Evolutionary conservation across 2,797 vertebrate species (phyloP), one percentile per base, ranked within the genome.

Genomic region (Lepus oiostolus): DNA sequence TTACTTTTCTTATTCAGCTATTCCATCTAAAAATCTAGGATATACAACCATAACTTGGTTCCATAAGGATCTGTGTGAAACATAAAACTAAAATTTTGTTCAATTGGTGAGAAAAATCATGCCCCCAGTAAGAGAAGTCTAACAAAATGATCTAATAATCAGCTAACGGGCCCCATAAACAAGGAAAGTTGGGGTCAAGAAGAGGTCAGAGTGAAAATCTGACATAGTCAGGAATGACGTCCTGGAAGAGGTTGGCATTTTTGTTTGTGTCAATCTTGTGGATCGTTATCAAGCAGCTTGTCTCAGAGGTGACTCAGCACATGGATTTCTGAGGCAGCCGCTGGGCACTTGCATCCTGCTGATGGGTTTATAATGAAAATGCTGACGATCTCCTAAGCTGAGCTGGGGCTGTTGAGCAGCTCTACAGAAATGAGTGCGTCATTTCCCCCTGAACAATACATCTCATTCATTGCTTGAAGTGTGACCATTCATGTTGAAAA

Each of bases 401-500:
- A 77, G 5, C 70, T 63, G 88, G 47, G 90, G 38, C 90, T 65
- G 19, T 74, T 80, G 93, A 96, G 88, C 83, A 35, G 90, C 86
- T 91, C 94, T 93, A 62, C 85, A 94, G 84, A 92, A 93, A 62
- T 38, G 77, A 96, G 94, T 97, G 95, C 86, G 92, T 96, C 96
- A 97, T 97, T 97, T 97, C 96, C 85, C 95, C 70, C 88, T 83
- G 96, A 97, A 97, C 97, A 96, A 96, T 97, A 92, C 16, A 13
- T 91, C 75, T 91, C 86, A 95, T 96, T 98, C 96, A 96, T 93
- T 96, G 94, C 96, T 94, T 97, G 96, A 95, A 96, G 93, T 96
- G 95, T 95, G 81, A 95, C 91, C 93, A 96, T 97, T 97, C 97
- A 97, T 96, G 95, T 97, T 97, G 96, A 97, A 97, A 98, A 97